phyloP scores from a whole-genome alignment of 1,140 invertebrate genomes.

The Conus betulinus region DNA sequence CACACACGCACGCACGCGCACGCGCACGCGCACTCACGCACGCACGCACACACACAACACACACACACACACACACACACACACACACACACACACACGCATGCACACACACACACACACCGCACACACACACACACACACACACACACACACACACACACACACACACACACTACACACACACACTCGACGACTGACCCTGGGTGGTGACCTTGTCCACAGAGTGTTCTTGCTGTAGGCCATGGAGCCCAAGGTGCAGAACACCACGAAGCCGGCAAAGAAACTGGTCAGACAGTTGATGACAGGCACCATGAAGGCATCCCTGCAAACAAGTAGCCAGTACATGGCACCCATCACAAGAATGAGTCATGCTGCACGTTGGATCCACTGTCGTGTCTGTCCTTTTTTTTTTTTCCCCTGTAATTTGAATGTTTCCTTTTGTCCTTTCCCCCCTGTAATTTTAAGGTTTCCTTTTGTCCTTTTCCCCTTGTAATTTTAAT shows the following conservation, averaged over 20 bases:
- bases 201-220: constrained; percentile 91
- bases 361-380: not conserved
- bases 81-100: too few relatives aligned
- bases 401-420: not conserved
- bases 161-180: too few relatives aligned
- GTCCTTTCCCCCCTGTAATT: not conserved
- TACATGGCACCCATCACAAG: not conserved
- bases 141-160: too few relatives aligned
- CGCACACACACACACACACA: too few relatives aligned
- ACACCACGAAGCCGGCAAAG: constrained; percentile 97
- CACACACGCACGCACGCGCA: too few relatives aligned
- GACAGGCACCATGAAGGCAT: constrained; percentile 93
- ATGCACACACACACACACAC: too few relatives aligned
- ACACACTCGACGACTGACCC: constrained; percentile 77
- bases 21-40: too few relatives aligned
- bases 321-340: constrained; percentile 77
- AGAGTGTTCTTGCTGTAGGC: constrained; percentile 90
- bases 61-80: too few relatives aligned
- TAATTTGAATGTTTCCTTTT: not conserved
- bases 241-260: constrained; percentile 96
- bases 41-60: too few relatives aligned
- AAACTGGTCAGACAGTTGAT: constrained; percentile 99
- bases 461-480: too few relatives aligned
- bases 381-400: not conserved
- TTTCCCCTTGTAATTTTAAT: too few relatives aligned